Percentiles rank a stretch among this genome's conserved stretches.
These are phyloP conservation scores for Tamandua tetradactyla DNA, from an alignment of 2,797 vertebrate genomes.

Conservation along the genomic window DNA sequence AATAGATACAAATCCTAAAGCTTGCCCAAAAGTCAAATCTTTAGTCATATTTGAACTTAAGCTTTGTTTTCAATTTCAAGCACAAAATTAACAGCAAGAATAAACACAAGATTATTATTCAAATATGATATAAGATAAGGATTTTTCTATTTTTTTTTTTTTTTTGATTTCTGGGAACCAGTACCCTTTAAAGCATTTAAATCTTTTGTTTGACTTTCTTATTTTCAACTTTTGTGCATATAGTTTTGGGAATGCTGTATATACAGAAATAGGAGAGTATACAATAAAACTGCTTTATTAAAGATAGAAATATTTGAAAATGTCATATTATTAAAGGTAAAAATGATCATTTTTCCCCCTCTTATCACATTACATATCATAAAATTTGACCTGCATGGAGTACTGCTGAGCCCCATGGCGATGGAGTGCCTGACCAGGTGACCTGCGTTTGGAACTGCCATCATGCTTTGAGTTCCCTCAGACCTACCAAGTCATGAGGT, in stretches of 20 bases:
- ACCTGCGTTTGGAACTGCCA: not conserved
- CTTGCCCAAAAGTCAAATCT: not conserved
- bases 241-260: not conserved
- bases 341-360: not conserved
- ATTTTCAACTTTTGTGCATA: not conserved
- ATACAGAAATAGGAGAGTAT: not conserved
- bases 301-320: slow-evolving; percentile 30
- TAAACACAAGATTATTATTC: slow-evolving; percentile 11
- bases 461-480: not conserved
- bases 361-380: not conserved
- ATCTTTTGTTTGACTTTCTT: not conserved
- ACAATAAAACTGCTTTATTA: not conserved
- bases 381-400: not conserved
- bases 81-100: slow-evolving; percentile 35
- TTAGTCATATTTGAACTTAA: slow-evolving; percentile 17
- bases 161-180: slow-evolving; percentile 1
- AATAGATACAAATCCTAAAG: slow-evolving; percentile 40
- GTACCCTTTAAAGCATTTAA: not conserved
- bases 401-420: not conserved
- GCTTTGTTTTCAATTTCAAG: slow-evolving; percentile 54
- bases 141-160: not conserved
- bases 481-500: not conserved
- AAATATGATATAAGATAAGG: not conserved
- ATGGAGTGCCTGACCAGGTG: not conserved
- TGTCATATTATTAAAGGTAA: not conserved